Conservation (phyloP, 2,113 vertebrate species). For the Leptobrachium ailaonicum region DNA sequence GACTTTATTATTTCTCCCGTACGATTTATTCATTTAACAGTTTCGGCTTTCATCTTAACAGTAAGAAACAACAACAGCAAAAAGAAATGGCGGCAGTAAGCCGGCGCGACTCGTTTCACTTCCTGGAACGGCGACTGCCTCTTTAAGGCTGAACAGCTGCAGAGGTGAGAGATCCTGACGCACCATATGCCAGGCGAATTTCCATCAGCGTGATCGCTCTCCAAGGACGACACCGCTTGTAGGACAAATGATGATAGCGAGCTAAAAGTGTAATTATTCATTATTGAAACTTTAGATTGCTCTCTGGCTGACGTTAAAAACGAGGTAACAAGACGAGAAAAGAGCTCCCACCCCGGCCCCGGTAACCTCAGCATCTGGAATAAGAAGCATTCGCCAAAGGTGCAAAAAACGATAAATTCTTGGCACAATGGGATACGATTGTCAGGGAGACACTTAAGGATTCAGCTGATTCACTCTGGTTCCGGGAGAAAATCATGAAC, state of each 20-base stretch:
- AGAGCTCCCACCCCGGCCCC: conserved; percentile 37
- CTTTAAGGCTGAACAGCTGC: conserved; percentile 55
- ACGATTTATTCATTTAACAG: too few species aligned
- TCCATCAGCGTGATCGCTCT: conserved; percentile 63
- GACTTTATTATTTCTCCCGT: too few species aligned
- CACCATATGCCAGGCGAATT: conserved; percentile 67
- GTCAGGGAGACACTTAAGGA: conserved; percentile 71
- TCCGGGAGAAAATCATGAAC: conserved; percentile 71
- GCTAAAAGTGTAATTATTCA: conserved; percentile 68
- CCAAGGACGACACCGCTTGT: conserved; percentile 67
- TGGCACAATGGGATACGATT: conserved; percentile 64
- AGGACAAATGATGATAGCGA: conserved; percentile 72
- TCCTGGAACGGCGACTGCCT: background rate
- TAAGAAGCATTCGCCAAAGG: conserved; percentile 72
- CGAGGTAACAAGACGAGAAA: conserved; percentile 49
- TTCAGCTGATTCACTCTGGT: conserved; percentile 68
- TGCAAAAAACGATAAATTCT: conserved; percentile 71
- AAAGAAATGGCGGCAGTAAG: too few species aligned
- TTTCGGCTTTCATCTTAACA: too few species aligned
- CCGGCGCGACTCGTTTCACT: too few species aligned
- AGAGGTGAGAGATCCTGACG: conserved; percentile 62
- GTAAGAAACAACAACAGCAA: too few species aligned
- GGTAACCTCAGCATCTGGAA: conserved; percentile 69
- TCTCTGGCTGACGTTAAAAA: conserved; percentile 60
- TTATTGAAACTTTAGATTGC: conserved; percentile 59